phyloP scores from a whole-genome alignment of 2,888 invertebrate genomes.

The Ypsolopha sequella region DNA sequence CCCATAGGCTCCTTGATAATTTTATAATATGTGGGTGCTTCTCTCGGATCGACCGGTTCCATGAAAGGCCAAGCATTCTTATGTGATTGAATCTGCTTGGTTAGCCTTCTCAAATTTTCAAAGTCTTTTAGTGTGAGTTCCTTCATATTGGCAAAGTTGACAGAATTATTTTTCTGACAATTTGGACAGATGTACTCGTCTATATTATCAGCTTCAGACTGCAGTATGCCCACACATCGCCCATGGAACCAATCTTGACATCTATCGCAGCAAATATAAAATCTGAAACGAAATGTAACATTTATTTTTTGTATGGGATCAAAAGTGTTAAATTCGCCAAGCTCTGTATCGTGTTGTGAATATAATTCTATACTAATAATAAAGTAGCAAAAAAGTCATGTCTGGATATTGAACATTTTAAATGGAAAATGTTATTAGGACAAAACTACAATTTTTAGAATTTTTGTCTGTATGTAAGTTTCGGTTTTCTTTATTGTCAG shows the following conservation, averaged over 20 bases:
- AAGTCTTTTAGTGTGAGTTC: slow-evolving; percentile 83
- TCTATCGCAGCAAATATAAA: slow-evolving; percentile 98
- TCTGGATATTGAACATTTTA: no score
- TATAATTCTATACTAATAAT: no score
- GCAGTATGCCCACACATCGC: slow-evolving; percentile 94
- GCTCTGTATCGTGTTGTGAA: no score
- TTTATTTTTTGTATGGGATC: no score
- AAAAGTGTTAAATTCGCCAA: no score
- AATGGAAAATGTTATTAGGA: no score
- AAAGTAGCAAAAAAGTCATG: no score
- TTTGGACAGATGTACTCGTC: slow-evolving; percentile 97
- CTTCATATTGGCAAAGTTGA: slow-evolving; percentile 93
- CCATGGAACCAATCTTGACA: slow-evolving; percentile 99
- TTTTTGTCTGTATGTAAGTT: no score
- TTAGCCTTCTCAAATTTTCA: slow-evolving; percentile 84
- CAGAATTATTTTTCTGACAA: slow-evolving; percentile 91
- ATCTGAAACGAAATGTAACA: slow-evolving; percentile 68
- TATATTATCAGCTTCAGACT: slow-evolving; percentile 93
- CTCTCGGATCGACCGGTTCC: slow-evolving; percentile 95
- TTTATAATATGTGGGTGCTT: slow-evolving; percentile 97
- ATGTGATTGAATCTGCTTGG: slow-evolving; percentile 92
- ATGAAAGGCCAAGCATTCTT: slow-evolving; percentile 99
- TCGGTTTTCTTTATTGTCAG: no score
- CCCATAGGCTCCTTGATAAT: slow-evolving; percentile 97
- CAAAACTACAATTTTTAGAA: no score